These are phyloP conservation scores for Lepeophtheirus nordmannii DNA, from an alignment of 2,888 invertebrate species.

Conservation along the genomic window DNA sequence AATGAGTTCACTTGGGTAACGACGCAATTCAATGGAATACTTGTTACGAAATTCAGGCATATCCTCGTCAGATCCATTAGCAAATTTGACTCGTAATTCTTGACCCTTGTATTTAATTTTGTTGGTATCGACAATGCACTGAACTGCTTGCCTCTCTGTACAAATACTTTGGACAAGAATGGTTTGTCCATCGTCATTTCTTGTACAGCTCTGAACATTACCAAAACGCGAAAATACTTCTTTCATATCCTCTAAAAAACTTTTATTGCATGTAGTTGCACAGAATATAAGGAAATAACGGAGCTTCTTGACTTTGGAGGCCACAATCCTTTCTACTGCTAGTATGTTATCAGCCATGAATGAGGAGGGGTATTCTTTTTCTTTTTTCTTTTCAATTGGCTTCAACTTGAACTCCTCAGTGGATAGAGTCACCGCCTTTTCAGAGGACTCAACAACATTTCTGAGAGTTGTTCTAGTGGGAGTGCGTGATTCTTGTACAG, in stretches of 20 bases:
- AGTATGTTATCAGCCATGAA: background rate
- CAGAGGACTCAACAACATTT: background rate
- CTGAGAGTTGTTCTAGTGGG: background rate
- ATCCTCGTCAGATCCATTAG: constrained; percentile 6
- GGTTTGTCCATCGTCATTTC: constrained; percentile 1
- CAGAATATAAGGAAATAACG: background rate
- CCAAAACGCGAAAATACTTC: constrained; percentile 9
- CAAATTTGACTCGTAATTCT: constrained; percentile 5
- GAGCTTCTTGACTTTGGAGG: background rate
- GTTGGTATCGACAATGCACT: constrained; percentile 1
- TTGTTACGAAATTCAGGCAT: background rate
- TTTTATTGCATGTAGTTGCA: background rate
- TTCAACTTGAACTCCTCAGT: background rate
- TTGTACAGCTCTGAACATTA: background rate
- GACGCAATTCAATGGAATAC: constrained; percentile 4
- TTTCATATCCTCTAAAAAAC: constrained; percentile 16
- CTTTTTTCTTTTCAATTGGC: background rate
- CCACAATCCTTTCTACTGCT: background rate
- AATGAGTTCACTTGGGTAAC: constrained; percentile 8
- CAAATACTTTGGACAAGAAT: background rate
- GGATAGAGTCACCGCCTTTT: background rate
- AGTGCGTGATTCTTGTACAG: background rate
- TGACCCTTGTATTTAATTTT: constrained; percentile 5
- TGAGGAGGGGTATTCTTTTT: background rate
- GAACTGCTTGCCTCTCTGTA: constrained; percentile 6